phyloP scores from a whole-genome alignment of 2,888 invertebrate genomes.

The Drosophila borealis region DNA sequence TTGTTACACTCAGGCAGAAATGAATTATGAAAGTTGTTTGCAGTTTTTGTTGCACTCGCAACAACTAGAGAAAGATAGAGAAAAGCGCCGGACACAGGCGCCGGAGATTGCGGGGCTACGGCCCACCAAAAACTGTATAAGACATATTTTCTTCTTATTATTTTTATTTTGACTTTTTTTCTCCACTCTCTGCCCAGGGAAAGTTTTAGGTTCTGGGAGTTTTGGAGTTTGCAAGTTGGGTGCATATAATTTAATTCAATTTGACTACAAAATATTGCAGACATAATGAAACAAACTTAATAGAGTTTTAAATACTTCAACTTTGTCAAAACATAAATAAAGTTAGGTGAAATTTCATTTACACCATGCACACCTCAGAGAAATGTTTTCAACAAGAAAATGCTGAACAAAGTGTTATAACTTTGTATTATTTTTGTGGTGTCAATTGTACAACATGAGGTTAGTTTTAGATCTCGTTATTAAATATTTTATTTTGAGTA shows the following conservation, averaged over 20 bases:
- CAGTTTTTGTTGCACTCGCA: conserved; percentile 61
- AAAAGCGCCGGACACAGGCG: conserved; percentile 13
- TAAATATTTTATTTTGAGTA: no score
- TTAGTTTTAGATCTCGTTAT: no score
- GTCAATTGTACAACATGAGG: no score
- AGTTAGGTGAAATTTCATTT: conserved; percentile 21
- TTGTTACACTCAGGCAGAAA: conserved; percentile 81
- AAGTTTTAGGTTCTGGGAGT: conserved; percentile 58
- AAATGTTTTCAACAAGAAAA: not conserved
- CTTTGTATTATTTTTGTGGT: no score
- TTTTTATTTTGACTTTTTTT: conserved; percentile 10
- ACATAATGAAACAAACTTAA: conserved; percentile 49
- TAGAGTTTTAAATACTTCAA: conserved; percentile 45
- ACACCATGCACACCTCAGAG: conserved; percentile 1
- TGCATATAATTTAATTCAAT: conserved; percentile 75
- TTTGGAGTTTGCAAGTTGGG: conserved; percentile 39
- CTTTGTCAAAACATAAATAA: conserved; percentile 26
- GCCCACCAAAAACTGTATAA: conserved; percentile 40
- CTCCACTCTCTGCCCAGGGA: conserved; percentile 18
- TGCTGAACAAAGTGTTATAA: no score
- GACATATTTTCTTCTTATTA: conserved; percentile 52
- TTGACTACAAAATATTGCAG: conserved; percentile 68
- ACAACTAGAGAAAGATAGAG: conserved; percentile 34
- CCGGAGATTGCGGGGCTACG: not conserved
- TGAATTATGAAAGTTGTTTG: conserved; percentile 78